These are phyloP conservation scores for Pomphorhynchus laevis DNA, from an alignment of 1,140 invertebrate species.

Conservation along the genomic window DNA sequence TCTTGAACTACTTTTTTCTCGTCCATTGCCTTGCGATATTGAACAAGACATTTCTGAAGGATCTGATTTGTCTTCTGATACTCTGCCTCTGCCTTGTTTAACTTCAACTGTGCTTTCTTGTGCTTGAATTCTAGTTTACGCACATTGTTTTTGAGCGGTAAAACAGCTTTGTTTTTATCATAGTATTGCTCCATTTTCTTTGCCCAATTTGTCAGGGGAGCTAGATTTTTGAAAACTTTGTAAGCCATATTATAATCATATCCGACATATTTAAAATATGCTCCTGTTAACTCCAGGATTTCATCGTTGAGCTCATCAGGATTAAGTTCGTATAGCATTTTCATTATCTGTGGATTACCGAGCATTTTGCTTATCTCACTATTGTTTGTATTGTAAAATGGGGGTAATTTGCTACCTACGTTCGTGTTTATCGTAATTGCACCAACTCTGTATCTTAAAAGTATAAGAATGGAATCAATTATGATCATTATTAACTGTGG, in stretches of 20 bases:
- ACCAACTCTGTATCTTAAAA: slow-evolving; percentile 53
- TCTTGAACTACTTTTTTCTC: slow-evolving; percentile 48
- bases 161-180: slow-evolving; percentile 71
- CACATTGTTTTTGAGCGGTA: slow-evolving; percentile 66
- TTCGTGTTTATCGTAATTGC: slow-evolving; percentile 39
- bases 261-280: slow-evolving; percentile 47
- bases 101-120: slow-evolving; percentile 40
- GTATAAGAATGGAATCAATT: slow-evolving; percentile 68
- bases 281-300: slow-evolving; percentile 57
- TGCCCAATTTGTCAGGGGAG: slow-evolving; percentile 66
- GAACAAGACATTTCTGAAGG: slow-evolving; percentile 29
- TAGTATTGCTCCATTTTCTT: slow-evolving; percentile 84
- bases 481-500: slow-evolving; percentile 85
- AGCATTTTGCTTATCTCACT: slow-evolving; percentile 62
- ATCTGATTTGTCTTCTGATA: slow-evolving; percentile 49
- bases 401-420: too few relatives aligned
- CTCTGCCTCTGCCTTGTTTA: slow-evolving; percentile 54
- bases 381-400: too few relatives aligned
- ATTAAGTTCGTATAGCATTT: neutral
- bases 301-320: slow-evolving; percentile 73
- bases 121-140: slow-evolving; percentile 55
- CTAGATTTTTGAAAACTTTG: slow-evolving; percentile 70
- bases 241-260: slow-evolving; percentile 81
- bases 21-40: slow-evolving; percentile 55
- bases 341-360: slow-evolving; percentile 43